These are phyloP conservation scores for Cyrtodaria siliqua DNA, from an alignment of 2,888 invertebrate genomes.

Conservation along the genomic window DNA sequence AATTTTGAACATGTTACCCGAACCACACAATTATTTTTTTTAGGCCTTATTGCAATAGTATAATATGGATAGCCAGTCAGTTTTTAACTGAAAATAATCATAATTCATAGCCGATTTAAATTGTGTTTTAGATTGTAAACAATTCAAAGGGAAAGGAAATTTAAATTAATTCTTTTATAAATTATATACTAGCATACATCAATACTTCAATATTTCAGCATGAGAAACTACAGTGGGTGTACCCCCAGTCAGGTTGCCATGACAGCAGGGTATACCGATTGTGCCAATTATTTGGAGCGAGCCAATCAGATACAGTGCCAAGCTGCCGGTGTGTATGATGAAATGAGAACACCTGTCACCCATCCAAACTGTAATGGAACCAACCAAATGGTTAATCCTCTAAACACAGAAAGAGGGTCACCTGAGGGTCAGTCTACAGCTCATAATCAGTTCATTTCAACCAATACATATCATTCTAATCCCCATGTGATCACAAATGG, in stretches of 20 bases:
- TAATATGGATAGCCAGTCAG: no score
- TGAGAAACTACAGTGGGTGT: conserved; percentile 75
- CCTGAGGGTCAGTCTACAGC: conserved; percentile 31
- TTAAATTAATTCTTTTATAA: no score
- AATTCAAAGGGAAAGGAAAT: no score
- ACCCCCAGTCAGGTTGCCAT: conserved; percentile 77
- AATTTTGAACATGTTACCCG: no score
- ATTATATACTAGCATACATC: no score
- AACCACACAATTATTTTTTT: no score
- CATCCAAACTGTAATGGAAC: conserved; percentile 10
- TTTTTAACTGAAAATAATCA: no score
- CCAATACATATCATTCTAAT: conserved; percentile 59
- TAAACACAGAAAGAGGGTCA: conserved; percentile 32
- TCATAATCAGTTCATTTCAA: conserved; percentile 46
- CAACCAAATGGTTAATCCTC: conserved; percentile 19
- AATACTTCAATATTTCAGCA: no score
- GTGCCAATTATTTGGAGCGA: conserved; percentile 74
- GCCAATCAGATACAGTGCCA: conserved; percentile 66
- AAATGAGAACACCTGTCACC: conserved; percentile 33
- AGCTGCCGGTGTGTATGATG: conserved; percentile 31
- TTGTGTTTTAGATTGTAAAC: no score
- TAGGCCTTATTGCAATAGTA: no score
- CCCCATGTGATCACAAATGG: conserved; percentile 42
- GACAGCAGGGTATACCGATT: conserved; percentile 71
- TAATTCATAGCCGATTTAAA: no score